Evolutionary conservation across 2,113 vertebrate species (phyloP).

Genomic region (Gavialis gangeticus): DNA sequence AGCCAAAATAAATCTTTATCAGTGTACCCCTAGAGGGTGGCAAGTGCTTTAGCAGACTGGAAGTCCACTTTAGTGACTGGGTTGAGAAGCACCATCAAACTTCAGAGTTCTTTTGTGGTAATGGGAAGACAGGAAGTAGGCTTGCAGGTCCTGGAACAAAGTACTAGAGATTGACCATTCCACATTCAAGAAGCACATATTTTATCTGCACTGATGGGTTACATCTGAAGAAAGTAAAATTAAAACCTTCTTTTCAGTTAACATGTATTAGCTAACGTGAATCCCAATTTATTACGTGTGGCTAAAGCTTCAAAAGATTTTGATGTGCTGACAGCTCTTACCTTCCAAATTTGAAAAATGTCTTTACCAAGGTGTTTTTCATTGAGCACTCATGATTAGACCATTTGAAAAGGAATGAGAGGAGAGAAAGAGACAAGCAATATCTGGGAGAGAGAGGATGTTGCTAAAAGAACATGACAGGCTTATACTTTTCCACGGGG

Average conservation of each 20-base stretch:
- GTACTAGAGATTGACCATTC: background rate
- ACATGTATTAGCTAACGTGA: background rate
- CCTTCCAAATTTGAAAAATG: constrained; percentile 11
- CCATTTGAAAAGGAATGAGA: constrained; percentile 57
- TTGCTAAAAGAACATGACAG: constrained; percentile 26
- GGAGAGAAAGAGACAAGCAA: constrained; percentile 42
- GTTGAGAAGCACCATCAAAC: background rate
- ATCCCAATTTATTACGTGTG: background rate
- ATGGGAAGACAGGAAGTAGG: background rate
- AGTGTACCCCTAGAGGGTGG: background rate
- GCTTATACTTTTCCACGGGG: background rate
- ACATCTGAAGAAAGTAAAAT: background rate
- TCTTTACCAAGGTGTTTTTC: constrained; percentile 38
- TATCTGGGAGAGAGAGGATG: constrained; percentile 34
- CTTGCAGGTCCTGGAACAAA: background rate
- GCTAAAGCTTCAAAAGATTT: background rate
- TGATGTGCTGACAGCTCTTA: background rate
- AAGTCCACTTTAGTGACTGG: background rate
- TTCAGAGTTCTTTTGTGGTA: background rate
- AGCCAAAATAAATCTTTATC: no score
- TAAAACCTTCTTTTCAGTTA: background rate
- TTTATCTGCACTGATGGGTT: constrained; percentile 7
- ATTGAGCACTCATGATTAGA: constrained; percentile 55
- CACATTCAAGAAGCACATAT: background rate
- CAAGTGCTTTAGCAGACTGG: background rate